These are phyloP conservation scores for Tiliacea aurago DNA, from an alignment of 2,888 invertebrate species.

Conservation along the genomic window DNA sequence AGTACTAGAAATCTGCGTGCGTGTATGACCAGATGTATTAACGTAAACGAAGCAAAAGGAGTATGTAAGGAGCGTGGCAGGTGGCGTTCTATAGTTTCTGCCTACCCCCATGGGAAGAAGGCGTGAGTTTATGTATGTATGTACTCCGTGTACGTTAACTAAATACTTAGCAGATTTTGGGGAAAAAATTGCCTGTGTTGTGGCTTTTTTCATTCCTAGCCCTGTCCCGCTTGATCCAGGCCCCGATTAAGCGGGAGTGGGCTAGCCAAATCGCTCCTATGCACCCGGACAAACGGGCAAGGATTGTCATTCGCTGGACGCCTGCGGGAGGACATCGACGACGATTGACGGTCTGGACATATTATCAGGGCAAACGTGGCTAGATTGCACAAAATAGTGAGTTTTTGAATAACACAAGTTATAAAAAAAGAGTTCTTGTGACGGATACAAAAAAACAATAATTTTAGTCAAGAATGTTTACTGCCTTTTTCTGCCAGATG, in stretches of 20 bases:
- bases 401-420: not conserved
- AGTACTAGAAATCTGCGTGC: no score
- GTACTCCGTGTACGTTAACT: not conserved
- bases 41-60: no score
- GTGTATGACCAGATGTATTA: no score
- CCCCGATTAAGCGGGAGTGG: not conserved
- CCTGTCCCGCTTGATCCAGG: not conserved
- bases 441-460: not conserved
- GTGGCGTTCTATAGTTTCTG: no score
- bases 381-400: not conserved
- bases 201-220: not conserved
- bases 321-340: not conserved
- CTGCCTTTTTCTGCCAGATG: not conserved
- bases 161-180: not conserved
- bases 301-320: not conserved
- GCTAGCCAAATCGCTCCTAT: not conserved
- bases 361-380: not conserved
- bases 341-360: not conserved
- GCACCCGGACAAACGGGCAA: not conserved
- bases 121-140: no score
- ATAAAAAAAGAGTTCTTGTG: not conserved
- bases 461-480: not conserved
- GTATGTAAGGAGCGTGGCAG: no score
- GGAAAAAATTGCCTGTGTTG: not conserved
- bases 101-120: no score